These are phyloP conservation scores for Vanacampus margaritifer DNA, from an alignment of 2,113 vertebrate species.

Conservation along the genomic window DNA sequence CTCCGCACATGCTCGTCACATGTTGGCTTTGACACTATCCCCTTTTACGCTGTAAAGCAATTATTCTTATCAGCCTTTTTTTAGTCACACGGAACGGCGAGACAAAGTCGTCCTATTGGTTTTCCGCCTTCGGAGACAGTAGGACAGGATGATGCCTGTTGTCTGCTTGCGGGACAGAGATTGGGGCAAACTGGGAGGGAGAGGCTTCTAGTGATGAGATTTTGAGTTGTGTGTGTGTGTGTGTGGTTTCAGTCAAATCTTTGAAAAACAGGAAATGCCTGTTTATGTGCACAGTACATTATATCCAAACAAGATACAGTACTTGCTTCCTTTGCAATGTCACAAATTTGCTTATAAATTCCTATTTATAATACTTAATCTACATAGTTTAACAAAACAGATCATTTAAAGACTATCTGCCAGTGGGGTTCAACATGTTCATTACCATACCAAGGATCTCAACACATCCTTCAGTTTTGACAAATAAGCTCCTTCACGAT, in stretches of 20 bases:
- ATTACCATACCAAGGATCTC: background rate
- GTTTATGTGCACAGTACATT: background rate
- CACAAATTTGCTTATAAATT: background rate
- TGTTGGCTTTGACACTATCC: constrained; percentile 1
- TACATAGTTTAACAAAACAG: background rate
- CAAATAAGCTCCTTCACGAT: background rate
- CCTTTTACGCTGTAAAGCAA: background rate
- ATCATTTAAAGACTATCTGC: background rate
- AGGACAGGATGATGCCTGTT: background rate
- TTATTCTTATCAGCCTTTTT: background rate
- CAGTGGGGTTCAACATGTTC: background rate
- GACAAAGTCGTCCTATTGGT: background rate
- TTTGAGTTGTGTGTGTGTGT: background rate
- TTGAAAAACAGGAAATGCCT: background rate
- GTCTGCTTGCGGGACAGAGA: background rate
- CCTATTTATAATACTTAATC: background rate
- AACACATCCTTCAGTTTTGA: background rate
- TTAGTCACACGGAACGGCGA: background rate
- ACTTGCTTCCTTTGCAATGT: background rate
- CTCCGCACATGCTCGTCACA: background rate
- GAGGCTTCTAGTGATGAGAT: background rate
- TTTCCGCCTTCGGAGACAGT: background rate
- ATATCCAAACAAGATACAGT: background rate
- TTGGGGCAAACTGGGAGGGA: background rate
- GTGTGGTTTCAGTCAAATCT: background rate